Evolutionary conservation across 2,797 vertebrate species (phyloP), one percentile per base, ranked within the genome.

Genomic region (Bufotes viridis): DNA sequence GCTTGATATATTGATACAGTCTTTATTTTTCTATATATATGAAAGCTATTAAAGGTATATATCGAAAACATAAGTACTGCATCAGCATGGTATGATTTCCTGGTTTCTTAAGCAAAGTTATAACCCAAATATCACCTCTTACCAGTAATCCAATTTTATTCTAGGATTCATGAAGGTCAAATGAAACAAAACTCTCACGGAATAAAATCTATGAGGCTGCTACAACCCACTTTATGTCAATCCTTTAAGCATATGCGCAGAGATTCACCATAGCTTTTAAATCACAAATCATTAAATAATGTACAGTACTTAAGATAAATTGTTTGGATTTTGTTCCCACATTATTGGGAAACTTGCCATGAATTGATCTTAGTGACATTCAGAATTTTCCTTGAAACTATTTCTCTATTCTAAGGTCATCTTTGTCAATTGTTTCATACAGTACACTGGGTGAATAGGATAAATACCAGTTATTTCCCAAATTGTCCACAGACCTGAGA

Each of bases 211-310:
- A 81, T 81, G 63, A 49, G 34, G 58, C 17, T 81, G 20, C 58
- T 17, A n/a, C 22, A 63, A 51, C 49, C 60, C 57, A 65, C 60
- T 65, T 81, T 51, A 65, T 51, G 29, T 49, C 42, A 49, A 65
- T 67, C 80, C 80, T 63, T 67, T 81, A 70, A 82, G n/a, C 81
- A 51, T 81, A 81, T 81, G 80, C 81, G 70, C 49, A 70, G 81
- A 55, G 49, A 17, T 82, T 70, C 65, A 29, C 81, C 49, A 70
- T 67, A 69, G 81, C 65, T 69, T 82, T 82, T 82, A 67, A 55
- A 69, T 70, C 65, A 69, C 63, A 69, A 18, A 55, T 70, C 81
- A 82, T 69, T 82, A 82, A 70, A 82, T 65, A 55, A 65, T 55
- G 63, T 57, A 69, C 65, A 69, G 49, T 82, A 55, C 63, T 57